Conservation (phyloP, 2,888 invertebrate genomes). For the Ophion ellenae region DNA sequence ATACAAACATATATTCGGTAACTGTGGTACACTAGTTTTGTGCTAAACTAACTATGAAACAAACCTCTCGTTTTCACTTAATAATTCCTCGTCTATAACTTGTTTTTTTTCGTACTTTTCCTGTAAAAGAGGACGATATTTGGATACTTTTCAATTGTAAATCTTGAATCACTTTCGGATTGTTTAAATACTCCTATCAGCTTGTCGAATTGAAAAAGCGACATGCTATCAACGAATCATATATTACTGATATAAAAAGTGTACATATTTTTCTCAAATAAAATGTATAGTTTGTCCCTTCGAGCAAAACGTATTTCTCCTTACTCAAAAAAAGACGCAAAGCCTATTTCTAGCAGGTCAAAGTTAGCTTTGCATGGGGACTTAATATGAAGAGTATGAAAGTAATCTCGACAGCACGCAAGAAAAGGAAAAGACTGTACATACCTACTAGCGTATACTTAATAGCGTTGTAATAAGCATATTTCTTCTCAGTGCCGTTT, state of each 20-base stretch:
- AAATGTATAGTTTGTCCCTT: neutral
- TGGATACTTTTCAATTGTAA: neutral
- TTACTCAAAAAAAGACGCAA: neutral
- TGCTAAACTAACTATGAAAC: neutral
- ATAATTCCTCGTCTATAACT: no score
- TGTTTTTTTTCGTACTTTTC: no score
- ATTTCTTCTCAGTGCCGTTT: conserved; percentile 10
- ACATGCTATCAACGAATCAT: neutral
- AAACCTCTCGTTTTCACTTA: no score
- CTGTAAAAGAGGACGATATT: no score
- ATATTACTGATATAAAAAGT: neutral
- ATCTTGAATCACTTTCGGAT: neutral
- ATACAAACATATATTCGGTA: neutral
- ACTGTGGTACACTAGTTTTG: neutral
- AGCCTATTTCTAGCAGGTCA: neutral
- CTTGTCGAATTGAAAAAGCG: neutral
- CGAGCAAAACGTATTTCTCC: neutral
- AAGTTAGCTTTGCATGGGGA: neutral
- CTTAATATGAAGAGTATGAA: neutral
- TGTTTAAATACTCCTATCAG: neutral
- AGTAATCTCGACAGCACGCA: neutral
- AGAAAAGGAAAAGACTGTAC: conserved; percentile 9
- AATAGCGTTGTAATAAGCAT: conserved; percentile 38
- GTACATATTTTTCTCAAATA: neutral
- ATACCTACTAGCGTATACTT: conserved; percentile 35